Percentiles rank a stretch among this genome's conserved stretches.
phyloP scores from a whole-genome alignment of 2,888 invertebrate species.

The Carabus problematicus region DNA sequence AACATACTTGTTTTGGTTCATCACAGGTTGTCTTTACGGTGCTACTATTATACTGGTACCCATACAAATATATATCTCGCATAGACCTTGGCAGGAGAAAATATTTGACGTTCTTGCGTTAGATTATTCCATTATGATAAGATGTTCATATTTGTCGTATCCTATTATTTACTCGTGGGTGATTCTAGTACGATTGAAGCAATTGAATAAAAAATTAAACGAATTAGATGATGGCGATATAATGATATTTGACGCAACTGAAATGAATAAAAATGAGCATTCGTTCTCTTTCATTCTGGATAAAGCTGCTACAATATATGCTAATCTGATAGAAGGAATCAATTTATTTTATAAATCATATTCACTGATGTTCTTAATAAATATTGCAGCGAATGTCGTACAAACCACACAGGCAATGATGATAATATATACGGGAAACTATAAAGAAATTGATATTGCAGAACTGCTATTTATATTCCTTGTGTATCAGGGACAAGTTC shows the following conservation, averaged over 20 bases:
- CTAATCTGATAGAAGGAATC: not conserved
- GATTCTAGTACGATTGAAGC: constrained; percentile 3
- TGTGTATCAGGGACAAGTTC: constrained; percentile 10
- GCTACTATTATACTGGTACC: too few species aligned
- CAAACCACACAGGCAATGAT: constrained; percentile 11
- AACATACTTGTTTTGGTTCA: too few species aligned
- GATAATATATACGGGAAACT: constrained; percentile 13
- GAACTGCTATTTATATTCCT: constrained; percentile 1
- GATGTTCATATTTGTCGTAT: too few species aligned
- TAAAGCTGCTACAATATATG: not conserved
- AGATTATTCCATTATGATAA: too few species aligned
- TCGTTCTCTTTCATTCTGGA: not conserved
- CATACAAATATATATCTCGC: too few species aligned
- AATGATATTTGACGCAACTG: not conserved
- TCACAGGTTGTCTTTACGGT: too few species aligned
- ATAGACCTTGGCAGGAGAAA: too few species aligned
- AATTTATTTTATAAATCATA: constrained; percentile 8
- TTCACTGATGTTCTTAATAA: constrained; percentile 12
- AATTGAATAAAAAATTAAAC: constrained; percentile 7
- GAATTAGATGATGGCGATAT: not conserved
- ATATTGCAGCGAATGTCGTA: constrained; percentile 7
- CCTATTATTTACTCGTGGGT: too few species aligned
- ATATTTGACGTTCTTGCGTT: too few species aligned
- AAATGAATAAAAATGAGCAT: not conserved
- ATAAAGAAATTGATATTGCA: constrained; percentile 10